Evolutionary conservation across 2,797 vertebrate species (phyloP), one percentile per base, ranked within the genome.

Genomic region (Pagetopsis macropterus): DNA sequence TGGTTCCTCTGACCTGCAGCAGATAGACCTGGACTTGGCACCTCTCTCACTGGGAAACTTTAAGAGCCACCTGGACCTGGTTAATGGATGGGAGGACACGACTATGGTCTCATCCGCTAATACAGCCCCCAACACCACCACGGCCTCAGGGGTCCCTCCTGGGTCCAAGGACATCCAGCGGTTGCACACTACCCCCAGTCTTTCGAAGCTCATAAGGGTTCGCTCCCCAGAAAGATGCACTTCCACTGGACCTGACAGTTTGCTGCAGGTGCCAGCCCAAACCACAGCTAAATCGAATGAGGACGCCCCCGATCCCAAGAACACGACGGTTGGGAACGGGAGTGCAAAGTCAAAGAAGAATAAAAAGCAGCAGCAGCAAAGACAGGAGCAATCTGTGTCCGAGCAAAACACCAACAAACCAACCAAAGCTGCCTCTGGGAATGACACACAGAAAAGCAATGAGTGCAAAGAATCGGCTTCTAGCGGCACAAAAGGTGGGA

Each of bases 21-120:
- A 98, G 89, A 98, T 99, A 90, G 97, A 97, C 87, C 94, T 99
- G 74, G 97, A 99, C 70, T 92, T 99, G 27, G 96, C 98, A 23
- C 98, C 97, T 0, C 96, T 99, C 79, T 97, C 96, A 33, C 89
- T 99, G 90, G 96, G 95, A 57, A 95, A 93, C 4, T 89, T 97
- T 85, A 97, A 97, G 89, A 96, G 92, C 87, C 96, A 96, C 4
- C 57, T 95, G 3, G 91, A 97, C 7, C 63, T 95, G 17, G 91
- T 96, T 49, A 94, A 96, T 45, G 94, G 94, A 73, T 93, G 93
- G 31, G 94, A 94, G 88, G 93, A 94, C 67, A 84, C 91, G 19
- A 83, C 81, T 33, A 45, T 85, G 40, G 78, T 87, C 60, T 67
- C 87, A 9, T 77, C 89, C 19, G 63, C 80, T 6, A 83, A 72